A percentile compares a stretch with the other conserved stretches of the same genome.
Conservation (phyloP, 1,140 invertebrate genomes). For the Periplaneta americana region DNA sequence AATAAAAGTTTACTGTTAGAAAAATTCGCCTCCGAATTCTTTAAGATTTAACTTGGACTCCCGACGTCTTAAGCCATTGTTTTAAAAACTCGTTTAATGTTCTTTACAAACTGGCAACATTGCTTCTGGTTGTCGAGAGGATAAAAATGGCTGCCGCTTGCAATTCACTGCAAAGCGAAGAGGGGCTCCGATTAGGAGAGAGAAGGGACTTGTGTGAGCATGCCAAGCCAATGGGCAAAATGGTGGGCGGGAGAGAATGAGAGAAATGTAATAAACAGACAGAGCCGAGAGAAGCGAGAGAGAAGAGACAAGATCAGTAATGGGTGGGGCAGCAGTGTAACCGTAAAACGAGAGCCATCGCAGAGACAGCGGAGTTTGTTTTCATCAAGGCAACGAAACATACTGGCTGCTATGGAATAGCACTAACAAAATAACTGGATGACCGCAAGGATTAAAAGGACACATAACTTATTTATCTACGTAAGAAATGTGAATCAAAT, state of each 20-base stretch:
- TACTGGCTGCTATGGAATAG: too few species aligned
- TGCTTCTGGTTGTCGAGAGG: not conserved
- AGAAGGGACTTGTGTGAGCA: not conserved
- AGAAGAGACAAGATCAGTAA: not conserved
- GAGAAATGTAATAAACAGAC: not conserved
- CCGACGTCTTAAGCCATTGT: not conserved
- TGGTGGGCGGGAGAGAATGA: not conserved
- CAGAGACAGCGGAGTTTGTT: not conserved
- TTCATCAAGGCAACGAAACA: not conserved
- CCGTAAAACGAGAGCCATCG: not conserved
- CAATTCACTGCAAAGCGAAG: not conserved
- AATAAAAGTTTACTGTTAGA: too few species aligned
- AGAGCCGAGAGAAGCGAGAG: not conserved
- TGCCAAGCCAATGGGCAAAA: not conserved
- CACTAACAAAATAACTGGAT: too few species aligned
- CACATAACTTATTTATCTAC: too few species aligned
- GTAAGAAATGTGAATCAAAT: too few species aligned
- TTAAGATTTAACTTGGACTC: not conserved
- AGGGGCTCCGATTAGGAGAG: not conserved
- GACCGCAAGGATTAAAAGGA: not conserved
- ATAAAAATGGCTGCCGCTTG: conserved; percentile 10
- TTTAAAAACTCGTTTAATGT: not conserved
- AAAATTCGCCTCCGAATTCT: too few species aligned
- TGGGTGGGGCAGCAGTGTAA: not conserved
- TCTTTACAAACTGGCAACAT: not conserved